A percentile compares a stretch with the other conserved stretches of the same genome.
Evolutionary conservation across 2,797 vertebrate genomes (phyloP).

Genomic region (Sebastolobus alascanus): DNA sequence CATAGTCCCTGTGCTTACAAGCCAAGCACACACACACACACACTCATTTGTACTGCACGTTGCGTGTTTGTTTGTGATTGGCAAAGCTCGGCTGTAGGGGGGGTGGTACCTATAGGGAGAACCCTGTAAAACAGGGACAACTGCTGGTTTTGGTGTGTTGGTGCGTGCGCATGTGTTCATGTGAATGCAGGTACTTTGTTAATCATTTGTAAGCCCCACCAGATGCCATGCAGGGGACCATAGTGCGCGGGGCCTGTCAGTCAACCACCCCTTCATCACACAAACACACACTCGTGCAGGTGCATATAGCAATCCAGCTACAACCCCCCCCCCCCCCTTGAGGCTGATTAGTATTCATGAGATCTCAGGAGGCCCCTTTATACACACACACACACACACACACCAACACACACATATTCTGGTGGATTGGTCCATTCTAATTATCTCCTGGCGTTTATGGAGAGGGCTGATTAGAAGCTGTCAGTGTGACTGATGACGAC

Average conservation of each 20-base stretch:
- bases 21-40: conserved; percentile 31
- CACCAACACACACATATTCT: conserved; percentile 63
- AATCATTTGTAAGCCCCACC: conserved; percentile 82
- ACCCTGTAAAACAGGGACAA: conserved; percentile 56
- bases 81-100: conserved; percentile 42
- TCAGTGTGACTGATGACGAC: conserved; percentile 86
- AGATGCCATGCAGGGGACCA: conserved; percentile 75
- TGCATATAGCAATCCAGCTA: conserved; percentile 65
- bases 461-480: conserved; percentile 87
- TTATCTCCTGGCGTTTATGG: conserved; percentile 86
- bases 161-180: conserved; percentile 19
- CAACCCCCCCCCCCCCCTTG: conserved; percentile 62
- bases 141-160: conserved; percentile 48
- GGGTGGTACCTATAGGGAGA: conserved; percentile 28
- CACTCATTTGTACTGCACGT: conserved; percentile 41
- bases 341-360: conserved; percentile 87
- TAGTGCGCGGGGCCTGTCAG: conserved; percentile 69
- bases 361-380: conserved; percentile 75
- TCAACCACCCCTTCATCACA: conserved; percentile 64
- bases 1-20: conserved; percentile 77
- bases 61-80: conserved; percentile 54
- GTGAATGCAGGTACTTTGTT: conserved; percentile 76
- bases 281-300: conserved; percentile 65
- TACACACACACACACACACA: conserved; percentile 32
- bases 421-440: conserved; percentile 84